A percentile compares a stretch with the other conserved stretches of the same genome.
phyloP scores from a whole-genome alignment of 2,797 vertebrate species.

The Rhynchotus rufescens region DNA sequence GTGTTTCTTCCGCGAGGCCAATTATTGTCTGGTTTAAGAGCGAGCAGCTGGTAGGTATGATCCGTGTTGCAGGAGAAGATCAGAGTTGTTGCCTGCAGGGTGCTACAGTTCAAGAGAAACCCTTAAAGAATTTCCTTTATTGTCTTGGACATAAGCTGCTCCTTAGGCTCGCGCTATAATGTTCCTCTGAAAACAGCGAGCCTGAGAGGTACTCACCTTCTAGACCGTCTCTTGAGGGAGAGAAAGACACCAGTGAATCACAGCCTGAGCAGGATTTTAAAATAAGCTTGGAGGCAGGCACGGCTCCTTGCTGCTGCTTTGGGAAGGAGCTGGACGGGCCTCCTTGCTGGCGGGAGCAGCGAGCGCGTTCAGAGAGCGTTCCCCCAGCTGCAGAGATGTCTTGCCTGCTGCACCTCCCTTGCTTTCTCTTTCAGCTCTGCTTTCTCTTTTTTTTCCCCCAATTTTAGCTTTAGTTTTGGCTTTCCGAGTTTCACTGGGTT shows the following conservation, averaged over 20 bases:
- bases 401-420: not conserved
- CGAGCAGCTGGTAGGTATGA: not conserved
- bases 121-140: constrained; percentile 10
- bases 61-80: not conserved
- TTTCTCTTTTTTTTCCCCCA: not conserved
- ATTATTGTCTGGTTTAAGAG: not conserved
- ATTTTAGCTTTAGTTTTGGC: not conserved
- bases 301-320: not conserved
- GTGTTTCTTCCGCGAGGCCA: not conserved
- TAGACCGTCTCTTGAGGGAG: not conserved
- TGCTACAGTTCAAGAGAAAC: not conserved
- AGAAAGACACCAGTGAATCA: not conserved
- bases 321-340: not conserved
- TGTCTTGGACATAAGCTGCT: not conserved
- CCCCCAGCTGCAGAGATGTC: not conserved
- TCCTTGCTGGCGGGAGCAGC: not conserved
- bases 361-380: not conserved
- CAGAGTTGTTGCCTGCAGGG: not conserved
- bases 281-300: not conserved
- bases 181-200: not conserved
- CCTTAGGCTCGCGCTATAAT: not conserved
- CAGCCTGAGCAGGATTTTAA: not conserved
- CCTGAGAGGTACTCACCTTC: not conserved
- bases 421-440: not conserved
- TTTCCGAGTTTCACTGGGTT: not conserved